Evolutionary conservation across 2,113 vertebrate species (phyloP).

Genomic region (Chaenogobius annularis): DNA sequence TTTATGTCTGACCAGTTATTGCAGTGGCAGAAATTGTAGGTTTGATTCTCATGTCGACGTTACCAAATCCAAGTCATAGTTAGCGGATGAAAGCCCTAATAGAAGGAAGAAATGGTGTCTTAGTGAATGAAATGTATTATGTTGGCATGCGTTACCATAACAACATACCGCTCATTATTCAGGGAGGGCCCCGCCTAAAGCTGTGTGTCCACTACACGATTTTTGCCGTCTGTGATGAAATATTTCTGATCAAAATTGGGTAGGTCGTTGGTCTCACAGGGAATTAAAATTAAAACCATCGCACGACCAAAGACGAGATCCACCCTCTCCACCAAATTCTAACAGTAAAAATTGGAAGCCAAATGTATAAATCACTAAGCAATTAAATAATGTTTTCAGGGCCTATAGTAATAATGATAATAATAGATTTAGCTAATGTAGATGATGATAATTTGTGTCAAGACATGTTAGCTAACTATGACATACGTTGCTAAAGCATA

Average conservation of each 20-base stretch:
- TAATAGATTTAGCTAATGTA: conserved; percentile 8
- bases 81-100: background rate
- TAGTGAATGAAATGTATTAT: background rate
- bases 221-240: too few relatives aligned
- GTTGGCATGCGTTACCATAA: background rate
- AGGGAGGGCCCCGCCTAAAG: background rate
- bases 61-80: background rate
- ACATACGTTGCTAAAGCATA: conserved; percentile 4
- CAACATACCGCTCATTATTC: background rate
- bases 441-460: conserved; percentile 8
- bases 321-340: background rate
- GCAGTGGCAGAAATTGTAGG: too few relatives aligned
- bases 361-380: background rate
- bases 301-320: too few relatives aligned
- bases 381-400: background rate
- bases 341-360: background rate
- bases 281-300: background rate
- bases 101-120: background rate
- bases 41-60: background rate
- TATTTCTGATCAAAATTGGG: too few relatives aligned
- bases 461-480: conserved; percentile 7
- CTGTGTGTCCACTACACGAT: too few relatives aligned
- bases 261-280: too few relatives aligned
- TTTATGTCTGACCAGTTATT: background rate
- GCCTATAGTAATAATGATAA: background rate